Evolutionary conservation across 2,888 invertebrate species (phyloP), one percentile per base, ranked within the genome.

Genomic region (Drosophila algonquin): DNA sequence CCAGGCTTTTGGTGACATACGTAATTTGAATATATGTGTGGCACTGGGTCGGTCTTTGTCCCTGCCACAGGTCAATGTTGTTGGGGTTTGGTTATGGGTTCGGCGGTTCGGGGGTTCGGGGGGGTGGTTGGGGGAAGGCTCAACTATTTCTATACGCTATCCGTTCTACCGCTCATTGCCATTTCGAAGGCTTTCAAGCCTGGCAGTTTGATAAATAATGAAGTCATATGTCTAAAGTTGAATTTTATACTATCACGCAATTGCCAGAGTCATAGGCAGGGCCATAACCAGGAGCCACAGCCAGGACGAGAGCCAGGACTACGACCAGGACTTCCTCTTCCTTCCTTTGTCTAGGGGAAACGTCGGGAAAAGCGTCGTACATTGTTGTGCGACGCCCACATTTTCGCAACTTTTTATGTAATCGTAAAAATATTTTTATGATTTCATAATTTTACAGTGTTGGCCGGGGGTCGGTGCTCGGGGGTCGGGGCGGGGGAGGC

Each of bases 361-460:
- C 58, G 44, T 44, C 73, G 21, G 21, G 21, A 21, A 21, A 21
- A 18, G 24, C 24, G 24, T 24, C 24, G 53, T 63, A 68, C 69
- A 55, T 60, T 67, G 67, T 68, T 68, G 48, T 45, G 79, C 57
- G 82, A 80, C 73, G 80, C 88, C 88, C 59, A 67, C 74, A 73
- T 76, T 80, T 80, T 81, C 40, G 63, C 79, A 80, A 74, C 50
- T 76, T 89, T 79, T 89, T 87, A 87, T 79, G 80, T 79, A 76
- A 84, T 80, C 89, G 82, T 87, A 89, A 89, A 87, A 90, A 76
- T 89, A 87, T 80, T 89, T 87, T 89, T 89, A 87, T 80, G 90
- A 87, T 87, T 89, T 80, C 89, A 87, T 87, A 89, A 87, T 89
- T 87, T 87, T 87, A 85, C 88, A 85, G 81, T 87, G 84, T 76